A percentile compares a stretch with the other conserved stretches of the same genome.
phyloP scores from a whole-genome alignment of 1,140 invertebrate species.

The Halictus rubicundus region DNA sequence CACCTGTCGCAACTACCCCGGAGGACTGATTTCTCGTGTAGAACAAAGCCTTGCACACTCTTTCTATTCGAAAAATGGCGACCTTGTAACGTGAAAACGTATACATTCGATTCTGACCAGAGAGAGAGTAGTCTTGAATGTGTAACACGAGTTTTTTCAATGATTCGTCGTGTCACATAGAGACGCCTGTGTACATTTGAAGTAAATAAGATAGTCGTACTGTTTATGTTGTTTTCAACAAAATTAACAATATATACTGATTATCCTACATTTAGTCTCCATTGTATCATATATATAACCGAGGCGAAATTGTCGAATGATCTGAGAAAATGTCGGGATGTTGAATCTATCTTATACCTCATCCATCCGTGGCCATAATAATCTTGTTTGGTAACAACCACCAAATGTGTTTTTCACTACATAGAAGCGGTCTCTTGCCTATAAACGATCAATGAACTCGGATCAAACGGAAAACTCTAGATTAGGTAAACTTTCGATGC shows the following conservation, averaged over 20 bases:
- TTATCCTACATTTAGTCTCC: background rate
- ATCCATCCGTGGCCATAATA: background rate
- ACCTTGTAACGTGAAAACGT: too few species aligned
- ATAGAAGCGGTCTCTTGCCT: background rate
- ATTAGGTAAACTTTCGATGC: background rate
- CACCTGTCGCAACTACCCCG: background rate
- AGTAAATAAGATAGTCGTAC: too few species aligned
- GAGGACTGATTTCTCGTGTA: background rate
- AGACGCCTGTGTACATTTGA: too few species aligned
- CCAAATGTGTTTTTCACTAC: background rate
- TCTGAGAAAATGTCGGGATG: background rate
- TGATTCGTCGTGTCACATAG: too few species aligned
- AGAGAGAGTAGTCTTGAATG: too few species aligned
- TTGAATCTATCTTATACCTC: constrained; percentile 1
- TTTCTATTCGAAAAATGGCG: background rate
- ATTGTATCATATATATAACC: background rate
- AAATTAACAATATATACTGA: background rate
- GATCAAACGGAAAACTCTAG: background rate
- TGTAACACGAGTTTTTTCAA: too few species aligned
- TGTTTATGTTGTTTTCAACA: too few species aligned
- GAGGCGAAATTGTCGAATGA: background rate
- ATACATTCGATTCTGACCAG: too few species aligned
- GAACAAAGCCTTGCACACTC: background rate
- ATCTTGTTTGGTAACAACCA: background rate
- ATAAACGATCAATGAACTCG: background rate